Evolutionary conservation across 2,888 invertebrate species (phyloP).

Genomic region (Nebria salina): DNA sequence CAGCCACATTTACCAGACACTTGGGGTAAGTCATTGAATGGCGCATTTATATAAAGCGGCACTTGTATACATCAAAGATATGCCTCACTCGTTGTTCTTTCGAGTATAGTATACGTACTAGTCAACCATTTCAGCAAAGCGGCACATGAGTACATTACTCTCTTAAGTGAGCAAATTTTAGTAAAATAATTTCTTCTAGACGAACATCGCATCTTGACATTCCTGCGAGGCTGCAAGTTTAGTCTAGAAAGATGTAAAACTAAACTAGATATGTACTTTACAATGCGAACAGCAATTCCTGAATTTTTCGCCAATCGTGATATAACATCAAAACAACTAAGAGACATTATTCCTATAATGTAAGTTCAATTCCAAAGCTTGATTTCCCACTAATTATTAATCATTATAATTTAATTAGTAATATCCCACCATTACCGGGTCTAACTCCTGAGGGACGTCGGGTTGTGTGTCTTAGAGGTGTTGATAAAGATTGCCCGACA

Average conservation of each 20-base stretch:
- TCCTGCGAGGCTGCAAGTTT: constrained; percentile 86
- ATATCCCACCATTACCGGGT: constrained; percentile 83
- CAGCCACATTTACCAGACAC: constrained; percentile 74
- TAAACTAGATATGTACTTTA: constrained; percentile 89
- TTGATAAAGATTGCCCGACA: constrained; percentile 75
- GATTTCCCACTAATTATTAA: neutral
- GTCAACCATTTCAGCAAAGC: neutral
- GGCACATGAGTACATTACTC: neutral
- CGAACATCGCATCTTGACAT: constrained; percentile 81
- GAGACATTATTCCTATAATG: constrained; percentile 75
- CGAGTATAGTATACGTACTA: too few relatives aligned
- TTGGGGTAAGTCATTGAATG: constrained; percentile 64
- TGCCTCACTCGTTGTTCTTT: neutral
- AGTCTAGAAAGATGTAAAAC: constrained; percentile 86
- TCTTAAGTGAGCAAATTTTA: neutral
- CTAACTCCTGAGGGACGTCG: constrained; percentile 82
- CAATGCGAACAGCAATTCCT: constrained; percentile 83
- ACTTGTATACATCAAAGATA: neutral
- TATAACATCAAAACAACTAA: constrained; percentile 76
- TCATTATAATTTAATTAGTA: constrained; percentile 61
- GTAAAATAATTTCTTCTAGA: constrained; percentile 63
- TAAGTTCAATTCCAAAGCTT: constrained; percentile 62
- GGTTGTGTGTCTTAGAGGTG: constrained; percentile 76
- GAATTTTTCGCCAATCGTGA: constrained; percentile 85
- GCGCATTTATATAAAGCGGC: constrained; percentile 8